Percentiles rank a stretch among this genome's conserved stretches.
phyloP scores from a whole-genome alignment of 2,888 invertebrate genomes.

The Athalia circularis region DNA sequence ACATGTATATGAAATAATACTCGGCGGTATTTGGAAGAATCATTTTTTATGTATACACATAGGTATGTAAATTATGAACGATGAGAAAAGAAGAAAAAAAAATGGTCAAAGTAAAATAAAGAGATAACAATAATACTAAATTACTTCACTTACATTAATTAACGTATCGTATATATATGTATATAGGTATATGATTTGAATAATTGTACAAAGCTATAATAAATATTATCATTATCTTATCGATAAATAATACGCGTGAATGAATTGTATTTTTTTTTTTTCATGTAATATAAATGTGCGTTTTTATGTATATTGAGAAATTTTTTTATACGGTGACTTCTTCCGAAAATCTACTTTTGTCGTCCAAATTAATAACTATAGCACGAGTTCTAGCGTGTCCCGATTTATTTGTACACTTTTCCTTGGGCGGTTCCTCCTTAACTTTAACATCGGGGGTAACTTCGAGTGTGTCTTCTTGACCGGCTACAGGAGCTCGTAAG shows the following conservation, averaged over 20 bases:
- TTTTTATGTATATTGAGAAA: too few species aligned
- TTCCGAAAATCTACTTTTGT: slow-evolving; percentile 87
- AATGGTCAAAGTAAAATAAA: not conserved
- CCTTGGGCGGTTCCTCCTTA: slow-evolving; percentile 53
- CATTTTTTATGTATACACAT: not conserved
- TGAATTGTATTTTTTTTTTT: too few species aligned
- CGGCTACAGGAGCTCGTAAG: slow-evolving; percentile 33
- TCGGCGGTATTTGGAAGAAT: slow-evolving; percentile 39
- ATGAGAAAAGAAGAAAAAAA: not conserved
- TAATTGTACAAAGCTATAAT: too few species aligned
- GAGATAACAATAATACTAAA: not conserved
- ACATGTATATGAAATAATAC: slow-evolving; percentile 27
- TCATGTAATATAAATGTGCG: too few species aligned
- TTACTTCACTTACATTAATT: too few species aligned
- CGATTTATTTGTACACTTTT: slow-evolving; percentile 71
- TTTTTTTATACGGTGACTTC: slow-evolving; percentile 83
- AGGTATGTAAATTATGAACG: not conserved
- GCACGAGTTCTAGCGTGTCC: slow-evolving; percentile 85
- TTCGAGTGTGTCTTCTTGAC: slow-evolving; percentile 51
- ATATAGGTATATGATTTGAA: too few species aligned
- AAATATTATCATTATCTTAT: too few species aligned
- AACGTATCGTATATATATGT: too few species aligned
- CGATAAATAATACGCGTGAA: too few species aligned
- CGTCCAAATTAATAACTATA: slow-evolving; percentile 87
- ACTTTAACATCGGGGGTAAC: slow-evolving; percentile 50